Evolutionary conservation across 2,113 vertebrate species (phyloP), one percentile per base, ranked within the genome.

Genomic region (Lynx canadensis): DNA sequence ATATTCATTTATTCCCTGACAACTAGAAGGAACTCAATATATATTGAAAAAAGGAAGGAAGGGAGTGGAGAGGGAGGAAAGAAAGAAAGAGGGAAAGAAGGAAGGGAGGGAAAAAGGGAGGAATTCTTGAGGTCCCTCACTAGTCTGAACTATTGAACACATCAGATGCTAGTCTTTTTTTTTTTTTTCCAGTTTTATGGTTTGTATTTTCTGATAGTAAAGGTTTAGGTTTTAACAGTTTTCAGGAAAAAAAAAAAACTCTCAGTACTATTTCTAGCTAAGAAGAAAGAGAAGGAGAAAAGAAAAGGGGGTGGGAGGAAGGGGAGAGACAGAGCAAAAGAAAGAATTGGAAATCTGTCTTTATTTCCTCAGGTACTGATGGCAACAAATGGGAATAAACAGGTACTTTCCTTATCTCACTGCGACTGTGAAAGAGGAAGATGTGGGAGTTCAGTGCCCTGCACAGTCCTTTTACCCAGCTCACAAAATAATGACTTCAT

Each of bases 321-420:
- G 27, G 3, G 29, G 23, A 52, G 14, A 36, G 18, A 33, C 19
- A 71, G 45, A 89, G 4, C 69, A 27, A 76, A 45, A 65, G 15
- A 79, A 83, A 96, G 57, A 78, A 48, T 27, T 71, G 36, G 66
- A 94, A 87, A 78, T 68, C 71, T n/a, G 11, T 94, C 93, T 95
- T 89, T 55, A 80, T 82, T 90, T 92, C 85, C 41, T 55, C 79
- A 79, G 63, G 94, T 97, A 92, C 86, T 94, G 90, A 97, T 96
- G 89, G 97, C 96, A 97, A 97, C 95, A 87, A 90, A 91, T 29
- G 50, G 84, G 74, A 96, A 84, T 66, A 91, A 96, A 95, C 31
- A 96, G 52, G 81, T 80, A 6, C 87, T 93, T 86, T 50, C 8
- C 57, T 87, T 66, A 73, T 57, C 38, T 74, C 25, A 25, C 80